Evolutionary conservation across 2,113 vertebrate genomes (phyloP).

Genomic region (Mirza zaza): DNA sequence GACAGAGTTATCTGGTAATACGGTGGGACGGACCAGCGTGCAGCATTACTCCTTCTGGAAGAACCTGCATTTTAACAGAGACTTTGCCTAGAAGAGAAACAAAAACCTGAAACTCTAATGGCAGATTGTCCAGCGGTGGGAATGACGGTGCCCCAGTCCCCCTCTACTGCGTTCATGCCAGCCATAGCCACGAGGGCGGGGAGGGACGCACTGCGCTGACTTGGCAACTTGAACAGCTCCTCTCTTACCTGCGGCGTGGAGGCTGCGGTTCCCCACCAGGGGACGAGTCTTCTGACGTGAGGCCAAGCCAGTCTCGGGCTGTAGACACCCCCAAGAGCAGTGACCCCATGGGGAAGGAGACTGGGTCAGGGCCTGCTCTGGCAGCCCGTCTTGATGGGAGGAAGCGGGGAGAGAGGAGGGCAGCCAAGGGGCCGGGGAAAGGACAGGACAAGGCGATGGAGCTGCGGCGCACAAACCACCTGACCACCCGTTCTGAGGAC

Average conservation of each 20-base stretch:
- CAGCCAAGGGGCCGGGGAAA: background rate
- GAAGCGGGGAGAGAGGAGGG: background rate
- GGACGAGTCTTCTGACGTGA: background rate
- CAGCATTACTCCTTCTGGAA: background rate
- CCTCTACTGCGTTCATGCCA: background rate
- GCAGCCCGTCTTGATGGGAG: background rate
- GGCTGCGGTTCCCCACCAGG: background rate
- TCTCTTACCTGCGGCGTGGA: background rate
- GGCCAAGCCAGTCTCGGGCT: background rate
- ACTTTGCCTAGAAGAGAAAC: background rate
- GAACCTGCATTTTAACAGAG: background rate
- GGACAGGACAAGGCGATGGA: background rate
- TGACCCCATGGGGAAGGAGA: background rate
- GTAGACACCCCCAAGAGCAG: background rate
- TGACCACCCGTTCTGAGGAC: background rate
- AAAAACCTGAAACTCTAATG: background rate
- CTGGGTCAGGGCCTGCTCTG: background rate
- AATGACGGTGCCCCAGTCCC: background rate
- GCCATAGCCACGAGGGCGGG: background rate
- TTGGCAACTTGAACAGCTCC: background rate
- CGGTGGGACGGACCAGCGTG: background rate
- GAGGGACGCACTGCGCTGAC: background rate
- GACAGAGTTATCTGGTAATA: background rate
- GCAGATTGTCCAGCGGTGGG: accelerated
- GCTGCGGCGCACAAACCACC: background rate